Evolutionary conservation across 2,797 vertebrate species (phyloP), one percentile per base, ranked within the genome.

Genomic region (Myotis findleyi): DNA sequence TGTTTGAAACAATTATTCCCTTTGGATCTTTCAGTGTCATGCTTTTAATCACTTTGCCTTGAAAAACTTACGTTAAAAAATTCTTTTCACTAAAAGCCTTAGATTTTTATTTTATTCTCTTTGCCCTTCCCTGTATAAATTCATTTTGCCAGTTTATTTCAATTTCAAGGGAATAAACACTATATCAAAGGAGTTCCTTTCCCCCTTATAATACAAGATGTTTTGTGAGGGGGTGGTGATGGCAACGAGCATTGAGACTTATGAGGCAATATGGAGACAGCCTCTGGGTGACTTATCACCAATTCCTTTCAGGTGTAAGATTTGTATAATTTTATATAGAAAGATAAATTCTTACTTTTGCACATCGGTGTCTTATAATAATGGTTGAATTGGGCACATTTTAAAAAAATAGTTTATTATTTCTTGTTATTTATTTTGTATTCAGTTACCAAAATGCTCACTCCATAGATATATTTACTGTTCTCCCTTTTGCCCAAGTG

Each of bases 31-130:
- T 95, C 86, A 89, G 80, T 96, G 93, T 84, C 97, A 86, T 87
- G 82, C 72, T 97, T 96, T 97, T 97, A 97, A 97, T 97, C 94
- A 96, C 94, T 93, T 97, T 96, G 92, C 83, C 89, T 93, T 93
- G 95, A 97, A 95, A 76, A 94, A 90, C 27, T 90, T 79, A 79
- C 12, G 16, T 55, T 55, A 79, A 77, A 75, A 53, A 38, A 53
- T 89, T 89, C 41, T 88, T 94, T 96, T 96, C 92, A 95, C 95
- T 95, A 92, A 96, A 93, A 94, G 91, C 55, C 66, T 95, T 96
- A 69, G 68, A 59, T 93, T 95, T 96, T 77, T 87, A 94, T 94
- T 96, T 93, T 84, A 73, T 95, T 96, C 83, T 88, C 25, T 95
- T 93, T 95, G 89, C 71, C 76, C 23, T 97, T 92, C 57, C 25